Evolutionary conservation across 2,797 vertebrate species (phyloP).

Genomic region (Sebastiscus albofasciatus): DNA sequence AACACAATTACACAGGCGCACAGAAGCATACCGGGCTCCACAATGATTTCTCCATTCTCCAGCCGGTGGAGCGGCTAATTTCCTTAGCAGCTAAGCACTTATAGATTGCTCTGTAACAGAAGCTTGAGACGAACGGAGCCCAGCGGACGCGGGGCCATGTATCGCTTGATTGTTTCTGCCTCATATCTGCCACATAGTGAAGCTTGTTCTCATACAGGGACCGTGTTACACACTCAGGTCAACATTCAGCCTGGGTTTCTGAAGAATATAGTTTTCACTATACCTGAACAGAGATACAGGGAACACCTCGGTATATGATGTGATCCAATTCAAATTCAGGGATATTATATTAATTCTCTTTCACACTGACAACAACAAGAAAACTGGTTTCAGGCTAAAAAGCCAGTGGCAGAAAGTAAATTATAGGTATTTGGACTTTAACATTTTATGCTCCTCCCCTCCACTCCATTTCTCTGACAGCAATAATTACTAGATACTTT

Average conservation of each 20-base stretch:
- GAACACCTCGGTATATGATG: background rate
- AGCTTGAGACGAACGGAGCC: conserved; percentile 41
- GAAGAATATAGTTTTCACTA: background rate
- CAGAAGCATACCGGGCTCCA: conserved; percentile 70
- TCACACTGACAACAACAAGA: background rate
- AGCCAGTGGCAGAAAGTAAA: background rate
- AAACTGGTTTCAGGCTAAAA: background rate
- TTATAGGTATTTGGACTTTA: background rate
- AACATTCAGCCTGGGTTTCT: background rate
- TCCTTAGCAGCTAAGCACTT: conserved; percentile 78
- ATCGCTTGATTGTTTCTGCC: conserved; percentile 62
- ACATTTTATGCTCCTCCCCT: no score
- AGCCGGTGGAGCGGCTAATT: conserved; percentile 81
- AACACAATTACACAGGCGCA: conserved; percentile 81
- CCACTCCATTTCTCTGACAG: background rate
- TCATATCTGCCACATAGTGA: conserved; percentile 47
- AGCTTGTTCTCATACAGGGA: conserved; percentile 25
- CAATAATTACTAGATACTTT: no score
- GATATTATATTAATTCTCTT: background rate
- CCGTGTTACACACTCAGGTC: conserved; percentile 1
- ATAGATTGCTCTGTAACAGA: conserved; percentile 74
- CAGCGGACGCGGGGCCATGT: conserved; percentile 52
- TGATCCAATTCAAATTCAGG: background rate
- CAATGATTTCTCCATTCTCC: conserved; percentile 81
- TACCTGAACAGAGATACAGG: background rate